These are phyloP conservation scores for Panthera uncia DNA, from an alignment of 2,113 vertebrate species.

Conservation along the genomic window DNA sequence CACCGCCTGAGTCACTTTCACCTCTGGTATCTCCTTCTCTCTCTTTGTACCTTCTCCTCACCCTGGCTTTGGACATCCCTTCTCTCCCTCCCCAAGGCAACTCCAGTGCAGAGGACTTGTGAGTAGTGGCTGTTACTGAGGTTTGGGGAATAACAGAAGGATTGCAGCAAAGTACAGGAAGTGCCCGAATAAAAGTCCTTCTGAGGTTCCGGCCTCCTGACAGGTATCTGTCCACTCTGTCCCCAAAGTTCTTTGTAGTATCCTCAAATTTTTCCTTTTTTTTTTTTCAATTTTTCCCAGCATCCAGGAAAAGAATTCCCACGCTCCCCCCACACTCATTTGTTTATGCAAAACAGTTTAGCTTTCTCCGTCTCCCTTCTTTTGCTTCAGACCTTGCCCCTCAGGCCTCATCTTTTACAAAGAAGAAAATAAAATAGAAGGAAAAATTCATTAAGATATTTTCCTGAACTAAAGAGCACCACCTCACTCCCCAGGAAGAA, in stretches of 20 bases:
- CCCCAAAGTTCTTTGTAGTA: neutral
- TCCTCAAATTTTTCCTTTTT: neutral
- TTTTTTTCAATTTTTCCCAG: neutral
- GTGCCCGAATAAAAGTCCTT: neutral
- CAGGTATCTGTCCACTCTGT: neutral
- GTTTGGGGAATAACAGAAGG: too few relatives aligned
- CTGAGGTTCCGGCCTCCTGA: neutral
- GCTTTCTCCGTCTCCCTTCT: neutral
- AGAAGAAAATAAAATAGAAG: constrained; percentile 28
- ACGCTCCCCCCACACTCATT: neutral
- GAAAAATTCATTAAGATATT: constrained; percentile 26
- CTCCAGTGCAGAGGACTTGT: neutral
- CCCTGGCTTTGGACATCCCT: neutral
- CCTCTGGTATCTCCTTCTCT: neutral
- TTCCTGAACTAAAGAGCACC: neutral
- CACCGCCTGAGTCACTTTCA: neutral
- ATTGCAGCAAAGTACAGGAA: neutral
- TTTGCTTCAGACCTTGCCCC: neutral
- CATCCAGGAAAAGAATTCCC: neutral
- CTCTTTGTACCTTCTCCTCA: neutral
- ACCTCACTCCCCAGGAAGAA: neutral
- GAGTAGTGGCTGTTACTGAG: neutral
- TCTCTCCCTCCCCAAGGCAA: neutral
- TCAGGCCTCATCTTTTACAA: neutral
- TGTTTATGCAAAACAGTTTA: neutral